These are phyloP conservation scores for Halichoerus grypus DNA, from an alignment of 2,113 vertebrate genomes.

Conservation along the genomic window DNA sequence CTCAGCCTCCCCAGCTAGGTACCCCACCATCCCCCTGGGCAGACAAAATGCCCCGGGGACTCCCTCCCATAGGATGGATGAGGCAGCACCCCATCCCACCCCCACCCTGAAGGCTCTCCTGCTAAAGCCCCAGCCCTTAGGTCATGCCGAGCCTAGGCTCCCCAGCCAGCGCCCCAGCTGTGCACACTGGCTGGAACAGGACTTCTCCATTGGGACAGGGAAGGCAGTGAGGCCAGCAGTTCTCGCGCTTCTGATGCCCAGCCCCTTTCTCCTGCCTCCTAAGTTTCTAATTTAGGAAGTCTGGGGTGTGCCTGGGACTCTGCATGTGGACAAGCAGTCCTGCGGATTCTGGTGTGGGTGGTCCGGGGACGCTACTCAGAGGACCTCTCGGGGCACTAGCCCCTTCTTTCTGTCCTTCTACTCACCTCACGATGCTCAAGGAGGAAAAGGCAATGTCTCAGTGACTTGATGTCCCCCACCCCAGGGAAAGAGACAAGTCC, in stretches of 20 bases:
- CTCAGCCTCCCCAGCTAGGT: neutral
- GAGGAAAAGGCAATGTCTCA: neutral
- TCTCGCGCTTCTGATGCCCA: neutral
- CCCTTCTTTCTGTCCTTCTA: neutral
- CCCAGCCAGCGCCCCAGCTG: neutral
- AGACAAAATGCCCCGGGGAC: neutral
- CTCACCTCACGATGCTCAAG: neutral
- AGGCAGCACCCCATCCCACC: neutral
- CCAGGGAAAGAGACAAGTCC: neutral
- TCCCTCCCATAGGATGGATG: neutral
- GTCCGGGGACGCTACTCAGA: neutral
- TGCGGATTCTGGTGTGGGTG: neutral
- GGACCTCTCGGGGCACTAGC: neutral
- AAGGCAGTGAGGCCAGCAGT: neutral
- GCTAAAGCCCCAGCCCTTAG: neutral
- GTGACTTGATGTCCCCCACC: no score
- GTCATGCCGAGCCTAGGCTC: neutral
- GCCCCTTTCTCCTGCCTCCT: neutral
- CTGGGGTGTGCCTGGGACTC: neutral
- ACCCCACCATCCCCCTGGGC: neutral
- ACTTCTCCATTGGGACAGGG: rapidly evolving
- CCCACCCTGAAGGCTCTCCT: neutral
- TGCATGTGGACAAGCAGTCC: neutral
- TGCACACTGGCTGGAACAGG: neutral
- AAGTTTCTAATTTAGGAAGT: neutral